A percentile compares a stretch with the other conserved stretches of the same genome.
Evolutionary conservation across 2,888 invertebrate genomes (phyloP).

Genomic region (Dyspetes luteomarginatus): DNA sequence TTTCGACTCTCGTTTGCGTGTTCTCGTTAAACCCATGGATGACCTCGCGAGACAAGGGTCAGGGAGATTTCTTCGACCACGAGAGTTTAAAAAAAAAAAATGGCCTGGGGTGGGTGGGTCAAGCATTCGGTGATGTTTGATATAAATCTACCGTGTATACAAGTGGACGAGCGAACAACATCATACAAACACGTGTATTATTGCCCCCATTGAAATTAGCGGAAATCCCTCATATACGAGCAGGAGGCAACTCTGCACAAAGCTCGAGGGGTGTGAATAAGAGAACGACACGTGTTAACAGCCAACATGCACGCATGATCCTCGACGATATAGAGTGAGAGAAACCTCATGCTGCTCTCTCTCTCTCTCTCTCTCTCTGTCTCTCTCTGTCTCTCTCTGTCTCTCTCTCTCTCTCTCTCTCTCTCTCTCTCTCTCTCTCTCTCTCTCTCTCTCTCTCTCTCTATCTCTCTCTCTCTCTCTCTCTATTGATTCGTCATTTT

Average conservation of each 20-base stretch:
- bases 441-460: background rate
- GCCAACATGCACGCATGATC: slow-evolving; percentile 53
- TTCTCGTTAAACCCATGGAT: background rate
- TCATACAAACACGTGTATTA: slow-evolving; percentile 37
- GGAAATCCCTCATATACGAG: no score
- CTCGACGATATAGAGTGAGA: slow-evolving; percentile 10
- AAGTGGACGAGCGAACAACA: slow-evolving; percentile 15
- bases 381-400: background rate
- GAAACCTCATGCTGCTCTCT: slow-evolving; percentile 2
- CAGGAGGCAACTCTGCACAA: no score
- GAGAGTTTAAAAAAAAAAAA: background rate
- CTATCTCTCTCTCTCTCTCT: background rate
- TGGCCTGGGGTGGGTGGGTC: slow-evolving; percentile 22
- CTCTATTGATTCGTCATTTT: slow-evolving; percentile 2
- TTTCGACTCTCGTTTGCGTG: slow-evolving; percentile 20
- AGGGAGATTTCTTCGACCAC: background rate
- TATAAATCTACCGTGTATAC: background rate
- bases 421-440: no score
- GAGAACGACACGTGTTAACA: slow-evolving; percentile 56
- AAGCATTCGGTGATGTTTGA: background rate
- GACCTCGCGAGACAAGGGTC: background rate
- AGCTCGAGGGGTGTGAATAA: slow-evolving; percentile 39
- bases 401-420: no score
- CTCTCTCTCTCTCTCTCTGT: slow-evolving; percentile 2
- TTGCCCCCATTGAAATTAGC: slow-evolving; percentile 51